These are phyloP conservation scores for Zeuzera pyrina DNA, from an alignment of 2,888 invertebrate species.

Conservation along the genomic window DNA sequence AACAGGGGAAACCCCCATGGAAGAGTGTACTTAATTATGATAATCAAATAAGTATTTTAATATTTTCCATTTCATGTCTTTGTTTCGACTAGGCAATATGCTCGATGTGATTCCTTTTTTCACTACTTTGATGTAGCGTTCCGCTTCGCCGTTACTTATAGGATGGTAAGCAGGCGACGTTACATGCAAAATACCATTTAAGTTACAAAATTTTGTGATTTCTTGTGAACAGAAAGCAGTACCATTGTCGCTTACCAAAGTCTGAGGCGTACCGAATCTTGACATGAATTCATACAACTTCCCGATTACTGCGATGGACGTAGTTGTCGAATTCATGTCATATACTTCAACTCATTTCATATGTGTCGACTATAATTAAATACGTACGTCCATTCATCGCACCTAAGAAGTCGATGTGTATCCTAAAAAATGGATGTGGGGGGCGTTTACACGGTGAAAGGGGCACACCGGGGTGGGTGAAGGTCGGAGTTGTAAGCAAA, in stretches of 20 bases:
- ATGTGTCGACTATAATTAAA: constrained; percentile 16
- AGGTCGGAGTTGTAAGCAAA: constrained; percentile 4
- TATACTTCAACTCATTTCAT: constrained; percentile 20
- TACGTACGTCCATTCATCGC: constrained; percentile 12
- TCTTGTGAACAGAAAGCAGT: no score
- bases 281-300: constrained; percentile 15
- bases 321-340: no score
- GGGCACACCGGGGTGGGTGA: constrained; percentile 13
- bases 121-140: no score
- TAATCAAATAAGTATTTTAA: no score
- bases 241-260: constrained; percentile 18
- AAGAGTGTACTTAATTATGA: no score
- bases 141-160: no score
- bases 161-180: no score
- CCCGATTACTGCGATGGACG: constrained; percentile 7
- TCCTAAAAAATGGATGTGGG: no score
- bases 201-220: constrained; percentile 14
- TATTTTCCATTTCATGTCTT: no score
- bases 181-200: constrained; percentile 19
- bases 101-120: no score
- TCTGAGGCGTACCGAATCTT: constrained; percentile 10
- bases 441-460: constrained; percentile 15
- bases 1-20: no score
- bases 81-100: no score
- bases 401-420: constrained; percentile 19